Evolutionary conservation across 2,797 vertebrate species (phyloP).

Genomic region (Streptopelia turtur): DNA sequence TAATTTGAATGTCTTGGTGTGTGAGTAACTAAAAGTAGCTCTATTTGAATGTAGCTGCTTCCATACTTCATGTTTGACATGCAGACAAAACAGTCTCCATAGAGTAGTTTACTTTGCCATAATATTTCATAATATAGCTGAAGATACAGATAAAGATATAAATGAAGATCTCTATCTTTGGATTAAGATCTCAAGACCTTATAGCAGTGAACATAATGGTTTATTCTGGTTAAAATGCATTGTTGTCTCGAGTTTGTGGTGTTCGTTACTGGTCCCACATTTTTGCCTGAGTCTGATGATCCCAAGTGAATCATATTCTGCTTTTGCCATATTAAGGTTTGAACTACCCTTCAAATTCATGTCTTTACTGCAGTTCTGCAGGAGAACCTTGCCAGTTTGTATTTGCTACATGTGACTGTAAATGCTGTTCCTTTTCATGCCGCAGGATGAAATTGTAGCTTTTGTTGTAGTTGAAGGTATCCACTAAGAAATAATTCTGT

Average conservation of each 20-base stretch:
- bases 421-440: not conserved
- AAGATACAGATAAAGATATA: not conserved
- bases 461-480: not conserved
- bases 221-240: not conserved
- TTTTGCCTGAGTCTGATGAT: not conserved
- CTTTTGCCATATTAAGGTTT: not conserved
- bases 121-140: not conserved
- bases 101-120: not conserved
- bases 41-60: not conserved
- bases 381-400: not conserved
- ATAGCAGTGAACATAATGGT: not conserved
- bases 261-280: not conserved
- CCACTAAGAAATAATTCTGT: not conserved
- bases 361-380: not conserved
- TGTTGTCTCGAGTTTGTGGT: not conserved
- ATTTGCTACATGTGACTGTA: not conserved
- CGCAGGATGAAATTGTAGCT: not conserved
- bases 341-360: not conserved
- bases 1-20: not conserved
- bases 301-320: not conserved
- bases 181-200: not conserved
- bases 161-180: not conserved
- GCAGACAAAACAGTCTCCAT: not conserved
- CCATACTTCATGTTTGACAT: not conserved
- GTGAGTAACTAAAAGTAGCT: not conserved